A percentile compares a stretch with the other conserved stretches of the same genome.
Evolutionary conservation across 2,888 invertebrate genomes (phyloP).

Genomic region (Drosophila limbata): DNA sequence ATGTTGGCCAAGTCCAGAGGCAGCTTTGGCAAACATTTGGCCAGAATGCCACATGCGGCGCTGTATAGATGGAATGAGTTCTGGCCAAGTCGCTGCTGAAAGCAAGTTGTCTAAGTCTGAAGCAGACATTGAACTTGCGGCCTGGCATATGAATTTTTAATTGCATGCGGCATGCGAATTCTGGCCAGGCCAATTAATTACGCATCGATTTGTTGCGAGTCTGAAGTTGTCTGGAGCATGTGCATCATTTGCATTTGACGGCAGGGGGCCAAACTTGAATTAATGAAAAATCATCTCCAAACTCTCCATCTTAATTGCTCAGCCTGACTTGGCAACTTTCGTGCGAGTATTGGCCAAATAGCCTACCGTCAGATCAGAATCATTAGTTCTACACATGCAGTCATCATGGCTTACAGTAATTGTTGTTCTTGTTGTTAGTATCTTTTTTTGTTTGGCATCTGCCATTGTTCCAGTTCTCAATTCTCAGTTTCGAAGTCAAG

Average conservation of each 20-base stretch:
- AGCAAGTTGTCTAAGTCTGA: conserved; percentile 58
- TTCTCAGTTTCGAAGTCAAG: conserved; percentile 5
- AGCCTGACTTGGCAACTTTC: conserved; percentile 73
- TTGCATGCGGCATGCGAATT: conserved; percentile 74
- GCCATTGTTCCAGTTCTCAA: conserved; percentile 33
- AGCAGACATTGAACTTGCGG: conserved; percentile 74
- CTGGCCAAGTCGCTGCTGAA: conserved; percentile 49
- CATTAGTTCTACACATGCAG: conserved; percentile 67
- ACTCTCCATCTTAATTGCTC: conserved; percentile 45
- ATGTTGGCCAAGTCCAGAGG: conserved; percentile 30
- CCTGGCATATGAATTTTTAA: conserved; percentile 76
- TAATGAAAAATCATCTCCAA: conserved; percentile 43
- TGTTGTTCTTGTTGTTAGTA: neutral
- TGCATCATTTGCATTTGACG: conserved; percentile 77
- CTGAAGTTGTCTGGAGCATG: conserved; percentile 21
- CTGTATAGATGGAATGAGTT: conserved; percentile 2
- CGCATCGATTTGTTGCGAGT: conserved; percentile 68
- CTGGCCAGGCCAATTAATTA: conserved; percentile 71
- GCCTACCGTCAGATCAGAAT: conserved; percentile 47
- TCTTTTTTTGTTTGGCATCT: conserved; percentile 15
- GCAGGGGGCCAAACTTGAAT: conserved; percentile 34
- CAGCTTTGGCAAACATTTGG: conserved; percentile 52
- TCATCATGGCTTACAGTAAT: conserved; percentile 41
- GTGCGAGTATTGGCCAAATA: conserved; percentile 32
- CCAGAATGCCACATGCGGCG: conserved; percentile 60